Base-by-base conservation (phyloP, 1,140 invertebrate genomes). In the Drosophila nigromelanica region DNA sequence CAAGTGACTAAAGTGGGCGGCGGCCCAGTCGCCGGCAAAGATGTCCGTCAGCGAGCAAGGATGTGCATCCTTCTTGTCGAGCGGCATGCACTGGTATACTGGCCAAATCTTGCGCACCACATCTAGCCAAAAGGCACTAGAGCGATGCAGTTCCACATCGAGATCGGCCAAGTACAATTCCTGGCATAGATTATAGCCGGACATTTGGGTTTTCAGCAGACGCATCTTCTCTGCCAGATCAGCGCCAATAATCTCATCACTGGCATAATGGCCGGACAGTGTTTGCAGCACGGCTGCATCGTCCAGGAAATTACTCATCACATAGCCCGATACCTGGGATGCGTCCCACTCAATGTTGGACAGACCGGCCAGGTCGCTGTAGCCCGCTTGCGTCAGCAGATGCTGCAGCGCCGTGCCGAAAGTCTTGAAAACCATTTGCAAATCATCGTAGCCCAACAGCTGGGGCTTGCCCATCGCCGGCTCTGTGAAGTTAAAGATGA, bases 311-410 rank as follows among this genome's bases (percentile, higher is more conserved):
- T 96, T 95, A 11, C 94, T 93, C 94, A 99, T 94, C 48, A 98
- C 96, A 80, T 97, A 93, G 1, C 95, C 94, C 45, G 95, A 95
- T 0, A 98, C 94, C 86, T 96, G 95, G 0, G 96, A 94, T 10
- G 96, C 96, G 92, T 99, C 98, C 97, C 97, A 98, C 92, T 99
- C 98, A 0, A 98, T 94, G 90, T 97, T 97, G 1, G 95, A 96
- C 3, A 97, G 91, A 1, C 97, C 97, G 6, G 96, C 94, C 1
- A 98, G 93, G 91, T 98, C 96, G n/a, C 94, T 93, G 86, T 97
- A 98, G 3, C 95, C 95, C 0, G 95, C 95, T 89, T 94, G 95
- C 2, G 96, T 96, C 30, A 99, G 91, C 63, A 98, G 90, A 92
- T 97, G 95, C 78, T 98, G 96, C 7, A 99, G 92, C 0, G 95